Evolutionary conservation across 2,113 vertebrate species (phyloP), one percentile per base, ranked within the genome.

Genomic region (Speoplatyrhinus poulsoni): DNA sequence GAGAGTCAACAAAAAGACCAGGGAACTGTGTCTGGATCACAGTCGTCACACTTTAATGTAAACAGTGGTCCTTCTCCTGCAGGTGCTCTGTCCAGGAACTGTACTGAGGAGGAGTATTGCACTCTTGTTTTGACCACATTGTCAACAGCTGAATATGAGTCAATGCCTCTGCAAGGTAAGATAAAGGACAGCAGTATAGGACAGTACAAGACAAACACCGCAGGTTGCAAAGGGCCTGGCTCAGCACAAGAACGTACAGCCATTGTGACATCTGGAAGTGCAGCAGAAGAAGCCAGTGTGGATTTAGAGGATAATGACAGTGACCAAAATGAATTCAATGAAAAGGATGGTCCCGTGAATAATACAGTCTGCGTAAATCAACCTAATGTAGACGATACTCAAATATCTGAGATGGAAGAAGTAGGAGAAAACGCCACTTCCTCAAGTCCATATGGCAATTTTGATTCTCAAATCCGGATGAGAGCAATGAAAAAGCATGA

Each of bases 401-500:
- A 57, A 8, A 56, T 59, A 10, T 48, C 52, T 26, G 61, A 72
- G 17, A 13, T 1, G 15, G 60, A 53, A 17, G 69, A 62, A 26
- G 53, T 49, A 10, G 36, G 7, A 11, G 46, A 1, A 67, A 72
- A 36, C 36, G 12, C 12, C 16, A 15, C 15, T 46, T 60, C 76
- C 19, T 55, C 54, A 71, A 70, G 36, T 19, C 54, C 16, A 3
- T 50, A 63, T 0, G 76, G 52, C 33, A 68, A 82, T 46, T 65
- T 49, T 33, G 80, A 83, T 36, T 89, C 93, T 0, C 95, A 97
- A 69, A 90, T 67, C 0, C 76, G 83, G 3, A 85, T 96, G 50
- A 93, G 93, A 76, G 93, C 91, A 0, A 83, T 96, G 61, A 93
- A 94, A 77, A 95, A 90, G 70, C 95, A 93, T 46, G 97, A 99